These are phyloP conservation scores for Limnothrissa miodon DNA, from an alignment of 2,113 vertebrate species.

Conservation along the genomic window DNA sequence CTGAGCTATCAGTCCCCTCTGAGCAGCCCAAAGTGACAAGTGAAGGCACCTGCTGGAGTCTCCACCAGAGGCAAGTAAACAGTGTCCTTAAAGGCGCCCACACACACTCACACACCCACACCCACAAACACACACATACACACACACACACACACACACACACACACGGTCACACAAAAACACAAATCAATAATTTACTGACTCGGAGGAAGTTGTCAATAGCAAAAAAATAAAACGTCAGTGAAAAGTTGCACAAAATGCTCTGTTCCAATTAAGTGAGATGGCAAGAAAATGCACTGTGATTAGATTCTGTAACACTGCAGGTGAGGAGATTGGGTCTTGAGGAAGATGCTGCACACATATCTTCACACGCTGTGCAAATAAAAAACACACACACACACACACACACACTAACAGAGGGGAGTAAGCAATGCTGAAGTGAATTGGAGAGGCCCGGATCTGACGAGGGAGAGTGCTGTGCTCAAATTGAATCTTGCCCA, in stretches of 20 bases:
- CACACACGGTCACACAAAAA: neutral
- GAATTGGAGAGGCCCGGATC: slow-evolving; percentile 46
- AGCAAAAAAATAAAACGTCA: neutral
- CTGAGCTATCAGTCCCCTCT: slow-evolving; percentile 36
- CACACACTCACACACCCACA: neutral
- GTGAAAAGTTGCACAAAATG: neutral
- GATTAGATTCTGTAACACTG: neutral
- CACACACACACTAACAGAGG: slow-evolving; percentile 36
- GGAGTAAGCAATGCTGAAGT: slow-evolving; percentile 59
- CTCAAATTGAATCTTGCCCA: slow-evolving; percentile 63
- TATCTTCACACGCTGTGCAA: neutral
- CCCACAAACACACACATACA: neutral
- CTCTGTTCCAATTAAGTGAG: neutral
- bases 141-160: neutral
- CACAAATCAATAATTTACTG: neutral
- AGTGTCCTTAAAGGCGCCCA: slow-evolving; percentile 26
- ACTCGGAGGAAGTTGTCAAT: neutral
- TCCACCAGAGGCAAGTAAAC: slow-evolving; percentile 31
- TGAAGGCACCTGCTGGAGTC: slow-evolving; percentile 35
- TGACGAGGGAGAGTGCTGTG: slow-evolving; percentile 35
- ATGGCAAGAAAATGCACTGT: neutral
- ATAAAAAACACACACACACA: slow-evolving; percentile 1
- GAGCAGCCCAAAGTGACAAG: slow-evolving; percentile 35
- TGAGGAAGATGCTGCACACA: neutral
- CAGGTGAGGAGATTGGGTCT: neutral